Conservation (phyloP, 2,797 vertebrate species). For the Heteromormyrus szaboi region DNA sequence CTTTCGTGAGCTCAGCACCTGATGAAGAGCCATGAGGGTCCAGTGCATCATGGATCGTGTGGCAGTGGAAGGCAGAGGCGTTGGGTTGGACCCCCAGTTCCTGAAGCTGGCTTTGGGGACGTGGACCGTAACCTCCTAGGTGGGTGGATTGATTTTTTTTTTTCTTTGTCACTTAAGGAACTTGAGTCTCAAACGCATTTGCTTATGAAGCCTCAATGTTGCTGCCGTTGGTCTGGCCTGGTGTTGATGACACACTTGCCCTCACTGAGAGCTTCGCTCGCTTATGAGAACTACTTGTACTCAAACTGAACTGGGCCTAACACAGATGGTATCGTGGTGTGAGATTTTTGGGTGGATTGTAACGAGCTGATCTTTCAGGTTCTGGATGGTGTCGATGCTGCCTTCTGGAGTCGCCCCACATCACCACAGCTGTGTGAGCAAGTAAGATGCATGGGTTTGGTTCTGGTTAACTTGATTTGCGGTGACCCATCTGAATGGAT, state of each 20-base stretch:
- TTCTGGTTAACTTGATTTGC: background rate
- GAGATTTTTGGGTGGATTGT: background rate
- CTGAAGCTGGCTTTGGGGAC: background rate
- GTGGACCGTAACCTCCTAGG: background rate
- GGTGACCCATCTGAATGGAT: background rate
- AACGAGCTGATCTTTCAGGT: background rate
- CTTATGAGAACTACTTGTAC: constrained; percentile 54
- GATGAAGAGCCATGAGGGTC: background rate
- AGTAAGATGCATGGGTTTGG: background rate
- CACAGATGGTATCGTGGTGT: background rate
- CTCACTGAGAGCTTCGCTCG: constrained; percentile 69
- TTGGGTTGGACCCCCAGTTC: background rate
- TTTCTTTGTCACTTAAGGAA: background rate
- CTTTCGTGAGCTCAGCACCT: background rate
- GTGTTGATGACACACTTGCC: constrained; percentile 81
- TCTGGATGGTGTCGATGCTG: background rate
- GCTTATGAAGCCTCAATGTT: background rate
- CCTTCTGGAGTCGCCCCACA: background rate
- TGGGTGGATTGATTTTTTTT: background rate
- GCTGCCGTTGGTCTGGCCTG: constrained; percentile 23
- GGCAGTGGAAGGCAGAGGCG: background rate
- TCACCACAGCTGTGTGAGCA: background rate
- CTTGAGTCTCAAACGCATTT: background rate
- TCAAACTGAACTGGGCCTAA: constrained; percentile 56
- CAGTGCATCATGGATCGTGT: background rate